These are phyloP conservation scores for Coturnix japonica DNA, from an alignment of 2,113 vertebrate species.

Conservation along the genomic window DNA sequence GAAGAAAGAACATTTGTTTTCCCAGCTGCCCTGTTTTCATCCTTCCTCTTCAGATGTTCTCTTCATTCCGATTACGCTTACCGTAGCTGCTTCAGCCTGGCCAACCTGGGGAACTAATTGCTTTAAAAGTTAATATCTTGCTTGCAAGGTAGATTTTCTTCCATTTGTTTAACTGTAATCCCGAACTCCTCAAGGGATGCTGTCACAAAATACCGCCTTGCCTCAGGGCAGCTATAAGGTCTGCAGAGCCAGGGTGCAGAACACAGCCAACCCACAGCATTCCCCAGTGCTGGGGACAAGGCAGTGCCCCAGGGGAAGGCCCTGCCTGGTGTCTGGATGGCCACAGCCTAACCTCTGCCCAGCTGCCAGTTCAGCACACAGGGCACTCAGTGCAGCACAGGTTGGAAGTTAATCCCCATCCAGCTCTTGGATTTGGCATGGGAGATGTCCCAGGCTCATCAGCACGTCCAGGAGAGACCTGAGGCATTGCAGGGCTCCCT, in stretches of 20 bases:
- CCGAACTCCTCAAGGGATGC: not conserved
- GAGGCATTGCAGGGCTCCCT: rapidly evolving
- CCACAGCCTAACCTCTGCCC: not conserved
- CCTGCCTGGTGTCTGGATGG: rapidly evolving
- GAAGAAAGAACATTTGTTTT: conserved; percentile 74
- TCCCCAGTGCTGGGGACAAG: rapidly evolving
- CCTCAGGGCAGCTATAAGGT: not conserved
- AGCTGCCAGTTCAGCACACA: no score
- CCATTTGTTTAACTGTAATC: not conserved
- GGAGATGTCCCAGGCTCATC: not conserved
- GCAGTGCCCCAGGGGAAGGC: not conserved
- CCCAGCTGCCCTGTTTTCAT: conserved; percentile 68
- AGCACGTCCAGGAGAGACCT: rapidly evolving
- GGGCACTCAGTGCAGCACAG: not conserved
- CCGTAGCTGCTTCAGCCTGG: conserved; percentile 20
- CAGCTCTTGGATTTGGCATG: not conserved
- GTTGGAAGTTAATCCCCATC: not conserved
- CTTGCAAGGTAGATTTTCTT: conserved; percentile 48
- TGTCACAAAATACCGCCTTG: rapidly evolving
- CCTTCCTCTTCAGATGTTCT: conserved; percentile 61
- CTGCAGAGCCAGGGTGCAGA: not conserved
- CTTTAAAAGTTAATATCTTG: conserved; percentile 47
- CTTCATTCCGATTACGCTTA: conserved; percentile 63
- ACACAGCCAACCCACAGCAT: not conserved
- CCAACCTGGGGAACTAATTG: conserved; percentile 42